phyloP scores from a whole-genome alignment of 1,140 invertebrate species.

The Teleogryllus occipitalis region DNA sequence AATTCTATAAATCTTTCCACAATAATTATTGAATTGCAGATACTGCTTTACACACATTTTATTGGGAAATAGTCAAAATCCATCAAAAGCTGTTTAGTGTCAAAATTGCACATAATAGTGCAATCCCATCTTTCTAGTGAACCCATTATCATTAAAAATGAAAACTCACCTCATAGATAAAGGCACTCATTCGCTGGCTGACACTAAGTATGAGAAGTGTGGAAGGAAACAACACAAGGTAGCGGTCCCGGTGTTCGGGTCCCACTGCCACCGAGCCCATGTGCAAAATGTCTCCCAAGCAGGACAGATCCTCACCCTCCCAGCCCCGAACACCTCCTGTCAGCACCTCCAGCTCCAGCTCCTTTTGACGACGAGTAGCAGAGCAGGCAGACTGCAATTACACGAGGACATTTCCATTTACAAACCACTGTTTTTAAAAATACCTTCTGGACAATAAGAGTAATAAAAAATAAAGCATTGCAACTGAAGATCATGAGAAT shows the following conservation, averaged over 20 bases:
- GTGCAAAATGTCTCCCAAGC: constrained; percentile 68
- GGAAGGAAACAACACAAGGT: constrained; percentile 84
- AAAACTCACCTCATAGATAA: constrained; percentile 79
- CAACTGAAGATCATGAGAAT: background rate
- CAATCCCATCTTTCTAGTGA: too few species aligned
- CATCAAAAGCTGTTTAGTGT: too few species aligned
- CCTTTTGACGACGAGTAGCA: constrained; percentile 83
- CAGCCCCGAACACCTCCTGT: constrained; percentile 86
- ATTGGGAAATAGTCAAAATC: too few species aligned
- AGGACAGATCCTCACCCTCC: constrained; percentile 79
- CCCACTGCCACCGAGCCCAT: constrained; percentile 81
- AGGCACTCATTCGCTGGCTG: constrained; percentile 84
- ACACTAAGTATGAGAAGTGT: constrained; percentile 84
- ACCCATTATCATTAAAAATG: background rate
- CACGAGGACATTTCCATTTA: too few species aligned
- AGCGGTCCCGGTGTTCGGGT: constrained; percentile 74
- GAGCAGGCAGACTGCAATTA: constrained; percentile 64
- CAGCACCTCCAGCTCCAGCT: constrained; percentile 90
- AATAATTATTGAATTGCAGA: too few species aligned
- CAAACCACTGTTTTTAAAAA: too few species aligned
- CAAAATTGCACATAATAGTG: too few species aligned
- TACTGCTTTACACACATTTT: too few species aligned
- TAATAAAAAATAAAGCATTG: too few species aligned
- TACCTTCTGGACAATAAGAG: too few species aligned
- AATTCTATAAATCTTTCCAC: too few species aligned